Conservation (phyloP, 2,113 vertebrate genomes). For the Phodopus roborovskii region DNA sequence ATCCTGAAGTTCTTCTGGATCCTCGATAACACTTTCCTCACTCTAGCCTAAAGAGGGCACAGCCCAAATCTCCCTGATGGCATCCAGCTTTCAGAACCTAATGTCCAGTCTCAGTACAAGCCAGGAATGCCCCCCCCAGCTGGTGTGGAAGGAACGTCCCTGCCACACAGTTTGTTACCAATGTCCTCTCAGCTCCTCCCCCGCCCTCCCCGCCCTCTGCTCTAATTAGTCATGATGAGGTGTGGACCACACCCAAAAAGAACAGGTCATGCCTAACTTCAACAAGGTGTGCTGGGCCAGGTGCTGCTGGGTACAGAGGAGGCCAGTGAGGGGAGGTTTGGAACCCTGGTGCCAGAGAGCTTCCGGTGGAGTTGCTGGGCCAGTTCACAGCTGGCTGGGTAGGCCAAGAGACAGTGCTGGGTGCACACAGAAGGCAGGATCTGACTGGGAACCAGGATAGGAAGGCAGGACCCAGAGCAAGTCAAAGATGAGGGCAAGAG, state of each 20-base stretch:
- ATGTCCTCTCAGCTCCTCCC: not conserved
- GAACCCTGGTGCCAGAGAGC: not conserved
- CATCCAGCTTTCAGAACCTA: conserved; percentile 36
- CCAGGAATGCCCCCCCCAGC: conserved; percentile 7
- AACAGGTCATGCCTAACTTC: not conserved
- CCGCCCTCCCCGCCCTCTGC: conserved; percentile 14
- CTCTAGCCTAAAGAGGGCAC: not conserved
- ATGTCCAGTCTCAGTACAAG: not conserved
- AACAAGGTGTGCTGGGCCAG: not conserved
- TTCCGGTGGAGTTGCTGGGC: not conserved
- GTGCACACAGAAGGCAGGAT: not conserved
- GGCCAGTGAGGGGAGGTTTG: not conserved
- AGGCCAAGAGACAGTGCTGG: not conserved
- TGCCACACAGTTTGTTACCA: not conserved
- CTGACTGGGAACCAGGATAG: not conserved
- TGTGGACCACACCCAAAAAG: not conserved
- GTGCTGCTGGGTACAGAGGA: not conserved
- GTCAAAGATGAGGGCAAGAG: not conserved
- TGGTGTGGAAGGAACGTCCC: not conserved
- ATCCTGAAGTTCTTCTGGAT: conserved; percentile 10
- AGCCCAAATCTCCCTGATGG: not conserved
- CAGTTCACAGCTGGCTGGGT: not conserved
- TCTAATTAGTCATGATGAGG: conserved; percentile 20
- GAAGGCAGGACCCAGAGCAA: not conserved
- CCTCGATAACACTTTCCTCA: conserved; percentile 5